These are phyloP conservation scores for Hirudinaria manillensis DNA, from an alignment of 2,888 invertebrate species.

Conservation along the genomic window DNA sequence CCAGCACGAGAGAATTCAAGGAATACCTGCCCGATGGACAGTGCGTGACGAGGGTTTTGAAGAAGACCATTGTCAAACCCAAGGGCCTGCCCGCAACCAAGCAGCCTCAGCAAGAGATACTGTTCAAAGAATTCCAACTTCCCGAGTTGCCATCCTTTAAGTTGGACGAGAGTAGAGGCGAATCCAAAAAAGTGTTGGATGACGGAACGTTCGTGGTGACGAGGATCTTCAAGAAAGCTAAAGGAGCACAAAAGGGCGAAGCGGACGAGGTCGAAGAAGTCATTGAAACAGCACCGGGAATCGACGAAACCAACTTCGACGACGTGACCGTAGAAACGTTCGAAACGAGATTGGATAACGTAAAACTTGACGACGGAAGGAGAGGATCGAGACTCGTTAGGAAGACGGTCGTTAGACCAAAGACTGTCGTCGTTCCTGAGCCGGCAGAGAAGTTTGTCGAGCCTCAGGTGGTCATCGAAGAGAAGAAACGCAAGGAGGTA, in stretches of 20 bases:
- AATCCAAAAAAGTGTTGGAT: neutral
- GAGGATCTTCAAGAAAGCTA: neutral
- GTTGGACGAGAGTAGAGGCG: neutral
- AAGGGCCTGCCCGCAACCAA: neutral
- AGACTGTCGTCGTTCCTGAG: conserved; percentile 9
- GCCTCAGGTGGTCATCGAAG: neutral
- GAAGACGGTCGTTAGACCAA: neutral
- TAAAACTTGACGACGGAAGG: conserved; percentile 14
- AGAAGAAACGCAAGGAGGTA: neutral
- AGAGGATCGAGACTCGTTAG: neutral
- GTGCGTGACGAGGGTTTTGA: neutral
- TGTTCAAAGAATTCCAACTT: conserved; percentile 1
- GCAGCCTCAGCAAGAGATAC: conserved; percentile 16
- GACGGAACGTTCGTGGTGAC: conserved; percentile 11
- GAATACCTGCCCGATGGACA: neutral
- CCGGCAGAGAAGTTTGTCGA: neutral
- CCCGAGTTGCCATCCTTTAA: conserved; percentile 20
- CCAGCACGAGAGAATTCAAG: conserved; percentile 3
- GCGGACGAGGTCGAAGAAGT: conserved; percentile 25
- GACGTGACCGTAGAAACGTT: neutral
- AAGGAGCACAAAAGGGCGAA: neutral
- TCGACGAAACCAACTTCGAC: neutral
- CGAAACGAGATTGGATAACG: neutral
- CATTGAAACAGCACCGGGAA: neutral
- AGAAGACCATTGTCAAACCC: conserved; percentile 22